These are phyloP conservation scores for Synanthedon myopaeformis DNA, from an alignment of 2,888 invertebrate species.

Conservation along the genomic window DNA sequence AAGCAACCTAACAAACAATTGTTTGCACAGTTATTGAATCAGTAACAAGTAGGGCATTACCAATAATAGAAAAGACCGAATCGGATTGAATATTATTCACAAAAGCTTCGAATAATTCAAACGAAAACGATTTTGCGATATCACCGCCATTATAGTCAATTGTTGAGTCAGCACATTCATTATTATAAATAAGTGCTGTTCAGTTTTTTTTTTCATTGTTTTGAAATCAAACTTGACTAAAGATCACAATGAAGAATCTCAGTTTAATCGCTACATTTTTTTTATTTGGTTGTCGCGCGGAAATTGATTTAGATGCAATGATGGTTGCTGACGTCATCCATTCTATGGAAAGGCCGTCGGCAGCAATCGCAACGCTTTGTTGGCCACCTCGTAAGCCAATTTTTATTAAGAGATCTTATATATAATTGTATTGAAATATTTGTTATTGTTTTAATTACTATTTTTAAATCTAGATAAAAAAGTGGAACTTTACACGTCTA, in stretches of 20 bases:
- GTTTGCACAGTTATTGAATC: not conserved
- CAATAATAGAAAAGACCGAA: not conserved
- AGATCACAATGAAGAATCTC: not conserved
- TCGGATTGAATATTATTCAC: conserved; percentile 4
- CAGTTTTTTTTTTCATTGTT: not conserved
- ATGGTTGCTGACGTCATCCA: conserved; percentile 35
- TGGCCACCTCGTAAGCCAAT: conserved; percentile 34
- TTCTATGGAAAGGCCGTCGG: conserved; percentile 29
- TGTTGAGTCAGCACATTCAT: not conserved
- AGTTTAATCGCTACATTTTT: conserved; percentile 3
- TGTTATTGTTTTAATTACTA: not conserved
- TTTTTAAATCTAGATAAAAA: conserved; percentile 29
- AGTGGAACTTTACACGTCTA: conserved; percentile 22
- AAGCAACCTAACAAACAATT: not conserved
- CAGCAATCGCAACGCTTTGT: conserved; percentile 35
- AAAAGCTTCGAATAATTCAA: conserved; percentile 7
- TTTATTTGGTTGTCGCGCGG: conserved; percentile 13
- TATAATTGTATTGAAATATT: not conserved
- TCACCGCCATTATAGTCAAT: conserved; percentile 1
- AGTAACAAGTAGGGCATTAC: not conserved
- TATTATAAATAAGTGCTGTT: not conserved
- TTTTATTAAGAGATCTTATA: not conserved
- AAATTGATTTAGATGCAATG: conserved; percentile 15
- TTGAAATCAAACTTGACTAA: not conserved
- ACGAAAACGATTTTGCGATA: conserved; percentile 6